Conservation (phyloP, 2,113 vertebrate genomes). For the Lophius piscatorius region DNA sequence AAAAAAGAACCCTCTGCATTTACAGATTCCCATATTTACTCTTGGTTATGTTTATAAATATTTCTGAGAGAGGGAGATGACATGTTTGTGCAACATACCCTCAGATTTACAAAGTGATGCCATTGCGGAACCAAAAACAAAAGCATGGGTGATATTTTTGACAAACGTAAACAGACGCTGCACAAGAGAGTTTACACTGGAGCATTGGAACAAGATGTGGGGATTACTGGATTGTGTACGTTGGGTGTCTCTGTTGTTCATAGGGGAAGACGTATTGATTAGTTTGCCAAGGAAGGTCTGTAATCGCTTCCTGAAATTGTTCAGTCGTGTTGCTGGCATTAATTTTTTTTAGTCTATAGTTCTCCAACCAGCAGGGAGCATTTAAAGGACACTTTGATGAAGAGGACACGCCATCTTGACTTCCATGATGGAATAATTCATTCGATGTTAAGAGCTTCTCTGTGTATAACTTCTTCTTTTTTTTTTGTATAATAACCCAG, state of each 20-base stretch:
- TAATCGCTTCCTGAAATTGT: conserved; percentile 60
- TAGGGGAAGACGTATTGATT: conserved; percentile 51
- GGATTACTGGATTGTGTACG: conserved; percentile 47
- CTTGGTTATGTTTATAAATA: conserved; percentile 77
- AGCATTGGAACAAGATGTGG: conserved; percentile 77
- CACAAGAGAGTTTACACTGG: conserved; percentile 69
- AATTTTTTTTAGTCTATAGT: conserved; percentile 46
- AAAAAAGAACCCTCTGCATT: conserved; percentile 20
- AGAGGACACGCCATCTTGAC: neutral
- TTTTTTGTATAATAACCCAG: too few relatives aligned
- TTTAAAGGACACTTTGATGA: neutral
- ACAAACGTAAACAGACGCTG: conserved; percentile 75
- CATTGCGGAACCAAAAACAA: conserved; percentile 66
- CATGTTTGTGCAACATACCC: conserved; percentile 77
- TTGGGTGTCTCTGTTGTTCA: conserved; percentile 55
- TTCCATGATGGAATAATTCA: neutral
- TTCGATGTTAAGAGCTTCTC: neutral
- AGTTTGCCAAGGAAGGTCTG: conserved; percentile 55
- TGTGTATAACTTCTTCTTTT: too few relatives aligned
- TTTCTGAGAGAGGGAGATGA: conserved; percentile 64
- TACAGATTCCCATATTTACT: conserved; percentile 69
- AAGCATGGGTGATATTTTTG: conserved; percentile 71
- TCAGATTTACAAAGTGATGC: conserved; percentile 70
- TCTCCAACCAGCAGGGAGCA: conserved; percentile 13
- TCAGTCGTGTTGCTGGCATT: conserved; percentile 34